These are phyloP conservation scores for Chalcis sispes DNA, from an alignment of 2,888 invertebrate species.

Conservation along the genomic window DNA sequence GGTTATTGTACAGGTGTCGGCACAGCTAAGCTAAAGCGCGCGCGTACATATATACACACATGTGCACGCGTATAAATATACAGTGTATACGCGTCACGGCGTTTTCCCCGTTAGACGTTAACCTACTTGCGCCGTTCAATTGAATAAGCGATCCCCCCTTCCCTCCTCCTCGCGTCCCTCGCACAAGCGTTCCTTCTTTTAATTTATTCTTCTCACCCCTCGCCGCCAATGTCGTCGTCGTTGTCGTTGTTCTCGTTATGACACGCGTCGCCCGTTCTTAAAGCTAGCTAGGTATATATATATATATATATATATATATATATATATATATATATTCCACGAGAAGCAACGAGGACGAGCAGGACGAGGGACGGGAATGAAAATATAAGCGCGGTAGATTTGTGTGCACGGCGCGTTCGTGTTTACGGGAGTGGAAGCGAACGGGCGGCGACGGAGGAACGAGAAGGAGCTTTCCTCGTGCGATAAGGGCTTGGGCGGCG, in stretches of 20 bases:
- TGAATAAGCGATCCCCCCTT: conserved; percentile 42
- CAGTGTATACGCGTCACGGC: conserved; percentile 58
- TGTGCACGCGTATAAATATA: conserved; percentile 3
- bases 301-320: no score
- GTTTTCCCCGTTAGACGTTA: conserved; percentile 65
- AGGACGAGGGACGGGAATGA: no score
- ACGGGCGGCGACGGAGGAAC: not conserved
- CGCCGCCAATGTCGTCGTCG: not conserved
- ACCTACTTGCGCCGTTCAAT: conserved; percentile 57
- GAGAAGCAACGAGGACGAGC: no score
- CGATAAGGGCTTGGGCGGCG: conserved; percentile 49
- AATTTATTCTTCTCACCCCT: conserved; percentile 7
- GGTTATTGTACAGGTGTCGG: conserved; percentile 68
- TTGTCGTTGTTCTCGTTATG: no score
- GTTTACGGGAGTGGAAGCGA: conserved; percentile 38
- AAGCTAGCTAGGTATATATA: no score
- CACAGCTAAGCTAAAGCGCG: no score
- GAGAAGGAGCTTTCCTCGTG: conserved; percentile 24
- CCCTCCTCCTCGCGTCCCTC: conserved; percentile 1
- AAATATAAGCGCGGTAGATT: no score
- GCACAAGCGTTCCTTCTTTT: not conserved
- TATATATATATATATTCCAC: no score
- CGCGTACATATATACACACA: not conserved
- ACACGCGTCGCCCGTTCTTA: no score
- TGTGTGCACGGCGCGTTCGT: not conserved